These are phyloP conservation scores for Pedetes capensis DNA, from an alignment of 2,113 vertebrate species.

Conservation along the genomic window DNA sequence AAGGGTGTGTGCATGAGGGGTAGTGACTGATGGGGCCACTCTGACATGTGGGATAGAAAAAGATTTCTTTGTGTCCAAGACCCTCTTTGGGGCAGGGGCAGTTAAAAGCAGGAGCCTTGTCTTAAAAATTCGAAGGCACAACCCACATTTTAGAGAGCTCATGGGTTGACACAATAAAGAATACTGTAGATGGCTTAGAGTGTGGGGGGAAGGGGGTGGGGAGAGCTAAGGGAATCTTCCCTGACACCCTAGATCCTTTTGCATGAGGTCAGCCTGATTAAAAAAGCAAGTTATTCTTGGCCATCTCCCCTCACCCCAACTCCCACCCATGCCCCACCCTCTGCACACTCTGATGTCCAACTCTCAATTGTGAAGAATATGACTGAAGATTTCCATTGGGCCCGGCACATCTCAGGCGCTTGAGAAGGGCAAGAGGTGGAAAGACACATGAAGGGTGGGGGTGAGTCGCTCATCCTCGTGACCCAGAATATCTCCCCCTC, in stretches of 20 bases:
- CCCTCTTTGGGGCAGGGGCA: neutral
- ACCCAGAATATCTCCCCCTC: constrained; percentile 74
- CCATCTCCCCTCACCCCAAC: constrained; percentile 66
- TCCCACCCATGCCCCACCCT: constrained; percentile 58
- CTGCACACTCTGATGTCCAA: constrained; percentile 52
- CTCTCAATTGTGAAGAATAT: constrained; percentile 58
- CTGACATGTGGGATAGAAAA: constrained; percentile 60
- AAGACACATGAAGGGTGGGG: constrained; percentile 28
- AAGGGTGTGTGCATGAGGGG: constrained; percentile 62
- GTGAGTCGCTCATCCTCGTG: constrained; percentile 55
- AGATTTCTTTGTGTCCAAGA: constrained; percentile 47
- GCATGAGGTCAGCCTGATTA: constrained; percentile 75
- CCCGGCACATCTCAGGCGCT: constrained; percentile 35
- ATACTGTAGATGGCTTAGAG: constrained; percentile 49
- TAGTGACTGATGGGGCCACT: constrained; percentile 64
- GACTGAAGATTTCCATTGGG: constrained; percentile 66
- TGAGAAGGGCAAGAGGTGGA: constrained; percentile 51
- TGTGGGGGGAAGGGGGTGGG: neutral
- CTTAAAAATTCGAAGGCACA: constrained; percentile 43
- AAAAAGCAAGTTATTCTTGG: constrained; percentile 78
- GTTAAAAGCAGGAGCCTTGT: neutral
- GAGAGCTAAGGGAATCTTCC: constrained; percentile 65
- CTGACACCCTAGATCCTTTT: constrained; percentile 75
- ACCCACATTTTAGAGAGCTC: constrained; percentile 35
- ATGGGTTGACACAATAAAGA: constrained; percentile 33